A percentile compares a stretch with the other conserved stretches of the same genome.
Evolutionary conservation across 2,113 vertebrate species (phyloP).

Genomic region (Lutjanus erythropterus): DNA sequence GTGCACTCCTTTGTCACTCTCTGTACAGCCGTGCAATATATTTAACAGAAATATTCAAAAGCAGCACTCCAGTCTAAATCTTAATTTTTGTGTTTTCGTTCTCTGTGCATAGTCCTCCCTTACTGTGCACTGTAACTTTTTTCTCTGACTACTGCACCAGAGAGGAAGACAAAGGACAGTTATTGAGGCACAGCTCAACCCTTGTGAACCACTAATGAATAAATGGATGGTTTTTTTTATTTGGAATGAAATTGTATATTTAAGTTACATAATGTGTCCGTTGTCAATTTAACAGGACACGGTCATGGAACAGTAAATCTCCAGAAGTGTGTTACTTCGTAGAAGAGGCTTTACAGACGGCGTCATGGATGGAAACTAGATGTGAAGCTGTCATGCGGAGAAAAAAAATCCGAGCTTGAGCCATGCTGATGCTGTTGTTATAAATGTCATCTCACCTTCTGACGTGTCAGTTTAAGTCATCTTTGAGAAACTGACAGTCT

Average conservation of each 20-base stretch:
- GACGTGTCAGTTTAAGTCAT: slow-evolving; percentile 25
- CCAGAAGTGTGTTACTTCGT: not conserved
- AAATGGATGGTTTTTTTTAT: not conserved
- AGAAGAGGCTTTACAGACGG: not conserved
- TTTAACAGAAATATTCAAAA: too few species aligned
- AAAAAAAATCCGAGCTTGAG: not conserved
- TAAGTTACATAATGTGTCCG: not conserved
- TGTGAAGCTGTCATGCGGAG: not conserved
- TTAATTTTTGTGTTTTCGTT: too few species aligned
- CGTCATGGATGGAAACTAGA: not conserved
- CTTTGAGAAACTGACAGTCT: slow-evolving; percentile 11
- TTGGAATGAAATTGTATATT: not conserved
- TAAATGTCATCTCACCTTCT: slow-evolving; percentile 33
- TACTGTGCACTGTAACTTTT: too few species aligned
- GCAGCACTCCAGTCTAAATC: too few species aligned
- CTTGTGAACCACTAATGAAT: too few species aligned
- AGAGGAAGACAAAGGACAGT: too few species aligned
- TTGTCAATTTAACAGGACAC: not conserved
- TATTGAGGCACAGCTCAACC: too few species aligned
- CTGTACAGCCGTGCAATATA: too few species aligned
- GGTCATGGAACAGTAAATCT: not conserved
- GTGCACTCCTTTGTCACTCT: too few species aligned
- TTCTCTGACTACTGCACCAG: too few species aligned
- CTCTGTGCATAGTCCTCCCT: too few species aligned
- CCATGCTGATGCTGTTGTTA: slow-evolving; percentile 19